phyloP scores from a whole-genome alignment of 2,888 invertebrate genomes.

The Sarcophaga variegata region DNA sequence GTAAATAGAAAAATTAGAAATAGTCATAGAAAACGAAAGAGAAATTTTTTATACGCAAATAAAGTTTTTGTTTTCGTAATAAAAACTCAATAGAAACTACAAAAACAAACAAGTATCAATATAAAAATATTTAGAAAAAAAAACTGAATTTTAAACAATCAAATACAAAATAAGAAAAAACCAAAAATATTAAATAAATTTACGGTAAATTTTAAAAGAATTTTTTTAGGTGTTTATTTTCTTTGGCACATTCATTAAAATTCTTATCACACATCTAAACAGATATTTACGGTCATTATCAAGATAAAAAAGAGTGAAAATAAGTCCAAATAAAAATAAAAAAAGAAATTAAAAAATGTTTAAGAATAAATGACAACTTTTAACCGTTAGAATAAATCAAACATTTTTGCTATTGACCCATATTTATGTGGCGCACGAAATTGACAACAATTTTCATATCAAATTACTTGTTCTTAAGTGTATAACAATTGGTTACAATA shows the following conservation, averaged over 20 bases:
- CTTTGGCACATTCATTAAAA: conserved; percentile 15
- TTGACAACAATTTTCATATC: too few relatives aligned
- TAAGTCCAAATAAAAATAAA: not conserved
- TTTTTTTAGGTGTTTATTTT: not conserved
- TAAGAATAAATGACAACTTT: not conserved
- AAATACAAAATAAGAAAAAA: too few relatives aligned
- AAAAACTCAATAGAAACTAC: not conserved
- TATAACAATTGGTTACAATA: not conserved
- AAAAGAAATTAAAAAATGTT: not conserved
- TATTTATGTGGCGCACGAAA: not conserved
- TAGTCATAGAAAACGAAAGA: conserved; percentile 21
- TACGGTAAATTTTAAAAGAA: not conserved
- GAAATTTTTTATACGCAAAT: conserved; percentile 4
- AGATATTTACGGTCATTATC: conserved; percentile 5
- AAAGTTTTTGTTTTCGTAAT: not conserved
- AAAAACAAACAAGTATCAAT: not conserved
- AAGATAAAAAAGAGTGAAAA: conserved; percentile 18
- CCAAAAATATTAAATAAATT: not conserved
- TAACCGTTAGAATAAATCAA: not conserved
- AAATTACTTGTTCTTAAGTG: too few relatives aligned
- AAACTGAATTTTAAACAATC: too few relatives aligned
- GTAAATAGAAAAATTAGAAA: not conserved
- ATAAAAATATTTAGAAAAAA: not conserved
- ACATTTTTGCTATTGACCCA: not conserved
- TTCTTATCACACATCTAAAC: conserved; percentile 16